A percentile compares a stretch with the other conserved stretches of the same genome.
Evolutionary conservation across 2,888 invertebrate genomes (phyloP).

Genomic region (Pristionchus maxplancki): DNA sequence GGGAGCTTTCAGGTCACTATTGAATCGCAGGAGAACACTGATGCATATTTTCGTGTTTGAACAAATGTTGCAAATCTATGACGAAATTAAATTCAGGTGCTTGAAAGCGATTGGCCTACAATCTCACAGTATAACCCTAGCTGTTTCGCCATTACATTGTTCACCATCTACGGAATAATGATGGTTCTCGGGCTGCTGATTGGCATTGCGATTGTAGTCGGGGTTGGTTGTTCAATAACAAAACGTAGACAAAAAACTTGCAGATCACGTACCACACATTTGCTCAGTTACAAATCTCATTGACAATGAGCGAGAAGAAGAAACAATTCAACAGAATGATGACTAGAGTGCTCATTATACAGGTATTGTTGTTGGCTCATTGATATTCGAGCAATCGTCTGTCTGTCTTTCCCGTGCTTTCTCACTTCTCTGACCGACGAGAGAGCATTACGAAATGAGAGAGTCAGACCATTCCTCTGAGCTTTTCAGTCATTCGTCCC

Average conservation of each 20-base stretch:
- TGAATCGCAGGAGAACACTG: not conserved
- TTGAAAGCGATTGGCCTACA: not conserved
- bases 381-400: no score
- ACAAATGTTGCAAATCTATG: no score
- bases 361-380: not conserved
- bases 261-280: not conserved
- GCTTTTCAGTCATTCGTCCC: not conserved
- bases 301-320: not conserved
- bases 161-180: not conserved
- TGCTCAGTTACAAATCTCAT: not conserved
- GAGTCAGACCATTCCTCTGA: not conserved
- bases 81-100: not conserved
- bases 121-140: not conserved
- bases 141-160: not conserved
- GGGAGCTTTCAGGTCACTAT: not conserved
- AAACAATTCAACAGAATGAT: not conserved
- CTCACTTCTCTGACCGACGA: no score
- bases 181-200: not conserved
- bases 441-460: no score
- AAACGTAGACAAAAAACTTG: not conserved
- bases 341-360: not conserved
- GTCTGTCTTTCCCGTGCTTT: not conserved
- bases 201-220: not conserved
- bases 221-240: not conserved
- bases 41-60: not conserved